Percentiles rank a stretch among this genome's conserved stretches.
phyloP scores from a whole-genome alignment of 2,888 invertebrate genomes.

The Cosmorhoe ocellata region DNA sequence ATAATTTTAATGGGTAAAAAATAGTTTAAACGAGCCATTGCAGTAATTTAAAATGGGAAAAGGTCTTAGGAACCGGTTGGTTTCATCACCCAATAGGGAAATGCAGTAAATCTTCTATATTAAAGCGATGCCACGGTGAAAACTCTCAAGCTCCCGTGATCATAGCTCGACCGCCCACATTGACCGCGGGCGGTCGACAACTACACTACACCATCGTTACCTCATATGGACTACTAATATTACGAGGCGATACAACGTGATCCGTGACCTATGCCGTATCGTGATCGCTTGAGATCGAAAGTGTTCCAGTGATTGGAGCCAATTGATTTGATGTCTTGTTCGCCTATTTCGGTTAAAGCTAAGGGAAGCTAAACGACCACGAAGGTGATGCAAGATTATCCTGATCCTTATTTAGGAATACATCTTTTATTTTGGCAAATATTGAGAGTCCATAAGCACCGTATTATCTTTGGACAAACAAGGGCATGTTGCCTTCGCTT shows the following conservation, averaged over 20 bases:
- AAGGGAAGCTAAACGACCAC: constrained; percentile 17
- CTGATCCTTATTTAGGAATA: constrained; percentile 24
- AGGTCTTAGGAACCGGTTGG: constrained; percentile 4
- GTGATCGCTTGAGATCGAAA: constrained; percentile 45
- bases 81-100: constrained; percentile 14
- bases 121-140: constrained; percentile 34
- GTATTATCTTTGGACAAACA: constrained; percentile 53
- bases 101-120: constrained; percentile 20
- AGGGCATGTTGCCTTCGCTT: constrained; percentile 39
- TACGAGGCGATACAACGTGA: constrained; percentile 35
- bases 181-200: constrained; percentile 26
- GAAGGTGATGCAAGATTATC: constrained; percentile 8
- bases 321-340: constrained; percentile 30
- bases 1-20: constrained; percentile 7
- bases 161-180: constrained; percentile 30
- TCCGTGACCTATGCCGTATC: constrained; percentile 39
- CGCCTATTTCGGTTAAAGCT: constrained; percentile 26
- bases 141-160: constrained; percentile 33
- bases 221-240: constrained; percentile 42
- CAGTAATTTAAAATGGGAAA: not conserved
- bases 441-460: constrained; percentile 47
- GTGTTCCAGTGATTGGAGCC: constrained; percentile 33
- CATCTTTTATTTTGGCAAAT: constrained; percentile 47
- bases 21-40: constrained; percentile 7
- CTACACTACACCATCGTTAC: constrained; percentile 31